phyloP scores from a whole-genome alignment of 2,888 invertebrate species.

The Archips xylosteana region DNA sequence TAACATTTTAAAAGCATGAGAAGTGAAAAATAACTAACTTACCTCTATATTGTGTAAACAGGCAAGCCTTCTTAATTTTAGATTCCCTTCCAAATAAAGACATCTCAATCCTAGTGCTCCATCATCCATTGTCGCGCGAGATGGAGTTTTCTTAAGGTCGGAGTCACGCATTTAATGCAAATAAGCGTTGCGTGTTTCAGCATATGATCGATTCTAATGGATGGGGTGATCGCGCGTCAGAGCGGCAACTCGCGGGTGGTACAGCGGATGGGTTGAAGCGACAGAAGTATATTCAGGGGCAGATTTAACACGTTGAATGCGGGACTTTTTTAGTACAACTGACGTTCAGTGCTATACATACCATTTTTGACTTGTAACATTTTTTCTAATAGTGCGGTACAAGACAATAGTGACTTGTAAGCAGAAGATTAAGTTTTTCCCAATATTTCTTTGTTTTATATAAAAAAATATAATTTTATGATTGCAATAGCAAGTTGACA shows the following conservation, averaged over 20 bases:
- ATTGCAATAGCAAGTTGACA: too few species aligned
- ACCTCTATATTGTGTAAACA: background rate
- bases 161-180: constrained; percentile 51
- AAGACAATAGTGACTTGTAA: too few species aligned
- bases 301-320: too few species aligned
- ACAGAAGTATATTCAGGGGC: background rate
- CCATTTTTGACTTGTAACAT: too few species aligned
- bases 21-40: too few species aligned
- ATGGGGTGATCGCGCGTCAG: constrained; percentile 48
- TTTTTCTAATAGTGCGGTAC: too few species aligned
- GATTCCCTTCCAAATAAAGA: constrained; percentile 1
- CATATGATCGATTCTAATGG: constrained; percentile 62
- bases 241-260: background rate
- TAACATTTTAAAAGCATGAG: too few species aligned
- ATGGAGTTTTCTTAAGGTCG: constrained; percentile 17
- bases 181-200: constrained; percentile 50
- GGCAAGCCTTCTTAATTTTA: background rate
- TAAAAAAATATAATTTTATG: too few species aligned
- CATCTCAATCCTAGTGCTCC: constrained; percentile 6
- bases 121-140: constrained; percentile 38
- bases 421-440: too few species aligned
- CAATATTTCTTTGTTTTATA: too few species aligned
- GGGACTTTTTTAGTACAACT: too few species aligned
- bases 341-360: too few species aligned
- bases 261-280: background rate